Base-by-base conservation (phyloP, 2,888 invertebrate species). In the Apamea epomidion region DNA sequence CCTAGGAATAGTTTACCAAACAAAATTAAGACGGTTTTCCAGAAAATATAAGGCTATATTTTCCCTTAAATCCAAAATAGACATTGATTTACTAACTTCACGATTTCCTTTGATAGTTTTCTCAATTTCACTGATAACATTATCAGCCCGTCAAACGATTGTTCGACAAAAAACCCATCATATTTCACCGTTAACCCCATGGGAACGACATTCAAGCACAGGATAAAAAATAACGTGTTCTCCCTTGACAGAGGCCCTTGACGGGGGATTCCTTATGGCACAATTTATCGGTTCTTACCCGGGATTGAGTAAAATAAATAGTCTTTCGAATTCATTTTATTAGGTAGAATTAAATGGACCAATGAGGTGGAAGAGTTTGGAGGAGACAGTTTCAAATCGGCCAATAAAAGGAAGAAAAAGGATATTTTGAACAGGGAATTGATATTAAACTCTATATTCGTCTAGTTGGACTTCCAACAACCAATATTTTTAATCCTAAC, bases 211-310 rank as follows among this genome's bases (percentile, higher is more conserved):
- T 67, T 69, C 74, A 78, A 78, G 75, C 2, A 62, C 6, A 29
- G 74, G 71, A 51, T 85, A 88, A 88, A 82, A 83, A 88, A 85
- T 83, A 85, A 80, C 83, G 69, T 72, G 77, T 83, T 74, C 84
- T 74, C 64, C 71, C 72, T 21, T 78, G 72, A 86, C 84, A 70
- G 45, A 65, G 65, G 58, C 58, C 60, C 70, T 71, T 80, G 77
- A 83, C 78, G 65, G 62, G 54, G 62, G 72, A 73, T 78, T 45
- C 71, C 84, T 83, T 77, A 79, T 83, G 74, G 70, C 54, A 12
- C 45, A 84, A 88, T 89, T 89, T 86, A 88, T 86, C 72, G 89
- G 72, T 78, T 48, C 69, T 81, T 78, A 69, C 73, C 54, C 25
- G 25, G 76, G 69, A 81, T 79, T 81, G 77, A 88, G 76, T 79